phyloP scores from a whole-genome alignment of 2,888 invertebrate genomes.

The Xestia sexstrigata region DNA sequence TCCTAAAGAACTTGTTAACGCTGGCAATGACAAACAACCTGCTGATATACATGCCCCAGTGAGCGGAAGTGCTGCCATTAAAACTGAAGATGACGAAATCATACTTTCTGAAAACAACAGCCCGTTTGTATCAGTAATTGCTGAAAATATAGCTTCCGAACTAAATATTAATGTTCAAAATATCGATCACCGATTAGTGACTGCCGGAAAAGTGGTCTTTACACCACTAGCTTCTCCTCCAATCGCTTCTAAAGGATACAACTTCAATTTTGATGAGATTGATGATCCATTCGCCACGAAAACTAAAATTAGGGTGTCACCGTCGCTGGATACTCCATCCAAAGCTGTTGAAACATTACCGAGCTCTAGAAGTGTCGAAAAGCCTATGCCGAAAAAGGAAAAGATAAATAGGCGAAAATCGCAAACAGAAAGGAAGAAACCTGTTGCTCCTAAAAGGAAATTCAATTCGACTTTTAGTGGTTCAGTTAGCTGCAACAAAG shows the following conservation, averaged over 20 bases:
- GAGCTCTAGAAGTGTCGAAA: conserved; percentile 51
- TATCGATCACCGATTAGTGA: conserved; percentile 63
- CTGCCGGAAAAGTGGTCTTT: conserved; percentile 61
- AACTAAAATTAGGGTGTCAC: conserved; percentile 81
- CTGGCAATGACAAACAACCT: conserved; percentile 3
- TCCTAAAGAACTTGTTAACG: conserved; percentile 3
- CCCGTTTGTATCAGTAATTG: conserved; percentile 77
- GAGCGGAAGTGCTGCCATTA: conserved; percentile 19
- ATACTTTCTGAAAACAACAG: conserved; percentile 78
- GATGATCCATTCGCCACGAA: conserved; percentile 85
- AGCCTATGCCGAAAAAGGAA: conserved; percentile 61
- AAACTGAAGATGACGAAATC: conserved; percentile 74
- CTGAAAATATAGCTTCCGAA: conserved; percentile 58
- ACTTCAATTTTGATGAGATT: conserved; percentile 85
- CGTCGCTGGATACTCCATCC: conserved; percentile 70
- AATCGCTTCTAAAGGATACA: conserved; percentile 82
- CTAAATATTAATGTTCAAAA: conserved; percentile 17
- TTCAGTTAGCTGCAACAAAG: conserved; percentile 22
- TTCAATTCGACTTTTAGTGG: conserved; percentile 72
- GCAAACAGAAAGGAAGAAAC: conserved; percentile 74
- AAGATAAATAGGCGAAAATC: conserved; percentile 75
- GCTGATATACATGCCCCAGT: not conserved
- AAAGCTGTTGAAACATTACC: conserved; percentile 45
- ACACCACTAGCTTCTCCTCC: conserved; percentile 78
- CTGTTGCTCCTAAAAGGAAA: conserved; percentile 69